Evolutionary conservation across 2,113 vertebrate species (phyloP).

Genomic region (Mirounga angustirostris): DNA sequence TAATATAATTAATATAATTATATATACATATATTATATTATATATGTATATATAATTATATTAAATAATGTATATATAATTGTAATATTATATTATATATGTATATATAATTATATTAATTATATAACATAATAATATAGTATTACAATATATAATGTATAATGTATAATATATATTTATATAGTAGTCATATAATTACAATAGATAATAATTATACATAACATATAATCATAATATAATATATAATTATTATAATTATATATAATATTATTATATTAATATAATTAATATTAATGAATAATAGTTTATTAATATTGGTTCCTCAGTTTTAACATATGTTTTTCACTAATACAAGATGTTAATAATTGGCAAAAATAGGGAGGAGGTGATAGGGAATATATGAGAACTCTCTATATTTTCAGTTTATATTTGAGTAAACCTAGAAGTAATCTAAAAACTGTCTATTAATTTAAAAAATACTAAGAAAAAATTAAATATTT

Average conservation of each 20-base stretch:
- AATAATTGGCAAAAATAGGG: neutral
- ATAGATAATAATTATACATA: neutral
- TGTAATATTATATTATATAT: neutral
- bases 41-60: neutral
- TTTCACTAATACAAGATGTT: neutral
- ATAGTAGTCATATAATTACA: neutral
- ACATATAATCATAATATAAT: neutral
- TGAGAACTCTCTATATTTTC: neutral
- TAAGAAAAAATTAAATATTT: neutral
- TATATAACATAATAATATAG: neutral
- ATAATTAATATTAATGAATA: neutral
- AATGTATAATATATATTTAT: neutral
- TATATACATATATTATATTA: neutral
- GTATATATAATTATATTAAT: no score
- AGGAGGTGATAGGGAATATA: neutral
- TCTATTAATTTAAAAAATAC: neutral
- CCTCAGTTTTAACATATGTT: neutral
- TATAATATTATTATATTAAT: neutral
- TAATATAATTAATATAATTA: neutral
- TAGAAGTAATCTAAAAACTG: neutral
- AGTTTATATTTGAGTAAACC: neutral
- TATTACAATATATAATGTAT: neutral
- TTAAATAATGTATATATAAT: neutral
- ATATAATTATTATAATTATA: neutral
- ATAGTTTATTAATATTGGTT: neutral